phyloP scores from a whole-genome alignment of 2,113 vertebrate genomes.

The Heteronetta atricapilla region DNA sequence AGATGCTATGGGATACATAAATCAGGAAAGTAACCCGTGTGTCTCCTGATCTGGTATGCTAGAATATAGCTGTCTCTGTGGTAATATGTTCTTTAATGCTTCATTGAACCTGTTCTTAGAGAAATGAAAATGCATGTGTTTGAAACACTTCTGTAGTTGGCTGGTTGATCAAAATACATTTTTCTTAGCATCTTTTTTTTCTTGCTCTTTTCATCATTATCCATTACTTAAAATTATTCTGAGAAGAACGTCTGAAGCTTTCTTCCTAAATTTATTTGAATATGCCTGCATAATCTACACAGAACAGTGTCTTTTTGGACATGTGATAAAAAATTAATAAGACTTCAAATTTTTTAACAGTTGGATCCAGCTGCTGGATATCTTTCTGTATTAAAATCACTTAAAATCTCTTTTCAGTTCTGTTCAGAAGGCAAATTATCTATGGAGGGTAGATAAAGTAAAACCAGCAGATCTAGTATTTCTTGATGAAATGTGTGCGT shows the following conservation, averaged over 20 bases:
- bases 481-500: constrained; percentile 12
- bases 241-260: constrained; percentile 27
- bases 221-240: constrained; percentile 60
- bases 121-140: constrained; percentile 77
- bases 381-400: constrained; percentile 55
- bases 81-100: constrained; percentile 76
- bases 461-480: constrained; percentile 16
- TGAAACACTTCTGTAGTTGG: constrained; percentile 54
- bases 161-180: constrained; percentile 72
- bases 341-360: constrained; percentile 41
- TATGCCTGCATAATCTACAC: constrained; percentile 30
- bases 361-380: constrained; percentile 46
- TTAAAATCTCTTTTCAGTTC: constrained; percentile 43
- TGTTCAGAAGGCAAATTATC: constrained; percentile 36
- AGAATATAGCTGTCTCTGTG: constrained; percentile 63
- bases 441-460: constrained; percentile 47
- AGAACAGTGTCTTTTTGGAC: constrained; percentile 48
- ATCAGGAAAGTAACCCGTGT: constrained; percentile 67
- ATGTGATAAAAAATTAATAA: constrained; percentile 71
- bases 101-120: constrained; percentile 59
- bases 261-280: constrained; percentile 38
- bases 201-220: constrained; percentile 55
- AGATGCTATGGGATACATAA: constrained; percentile 63
- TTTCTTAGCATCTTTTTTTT: constrained; percentile 38
- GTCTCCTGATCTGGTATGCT: constrained; percentile 64